Base-by-base conservation (phyloP, 2,797 vertebrate species). In the Dendrocincla tyrannina region DNA sequence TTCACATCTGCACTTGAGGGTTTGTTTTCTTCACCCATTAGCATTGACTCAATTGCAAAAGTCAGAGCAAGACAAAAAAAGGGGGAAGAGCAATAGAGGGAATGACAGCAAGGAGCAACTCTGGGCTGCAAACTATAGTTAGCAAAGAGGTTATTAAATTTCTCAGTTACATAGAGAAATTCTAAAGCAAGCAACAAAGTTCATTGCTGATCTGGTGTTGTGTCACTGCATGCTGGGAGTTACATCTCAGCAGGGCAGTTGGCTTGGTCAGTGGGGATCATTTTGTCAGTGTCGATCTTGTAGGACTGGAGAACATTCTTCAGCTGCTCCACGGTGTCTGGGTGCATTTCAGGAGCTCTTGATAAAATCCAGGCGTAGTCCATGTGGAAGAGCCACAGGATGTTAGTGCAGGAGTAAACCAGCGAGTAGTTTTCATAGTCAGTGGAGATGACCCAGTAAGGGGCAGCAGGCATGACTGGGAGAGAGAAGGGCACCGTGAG, bases 391-490 rank as follows among this genome's bases (percentile, higher is more conserved):
- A 99, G 96, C 96, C 98, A 98, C 82, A 99, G 89, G 85, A 99
- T 83, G 24, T 98, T 98, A 1, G 98, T 98, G 95, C 99, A 99
- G 91, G 99, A 99, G 91, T 99, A 99, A 35, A 99, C 98, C 55
- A 99, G 94, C 1, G 99, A 98, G 1, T 97, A 98, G 97, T 98
- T 98, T 69, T 98, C 98, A 1, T 99, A 99, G 97, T 99, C 99
- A 0, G 99, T 99, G 93, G 98, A 98, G 95, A 99, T 80, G 84
- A 99, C 98, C 99, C 98, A 99, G 97, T 99, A 99, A 0, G 99
- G 98, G 23, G 98, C 96, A 17, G 98, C 98, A 5, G 98, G 98
- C 94, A 99, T 98, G 84, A 98, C 99, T 99, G 96, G 41, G 60
- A 91, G 86, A 97, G 79, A 90, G 55, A 63, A 92, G 7, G 16